Evolutionary conservation across 2,113 vertebrate genomes (phyloP), one percentile per base, ranked within the genome.

Genomic region (Caretta caretta): DNA sequence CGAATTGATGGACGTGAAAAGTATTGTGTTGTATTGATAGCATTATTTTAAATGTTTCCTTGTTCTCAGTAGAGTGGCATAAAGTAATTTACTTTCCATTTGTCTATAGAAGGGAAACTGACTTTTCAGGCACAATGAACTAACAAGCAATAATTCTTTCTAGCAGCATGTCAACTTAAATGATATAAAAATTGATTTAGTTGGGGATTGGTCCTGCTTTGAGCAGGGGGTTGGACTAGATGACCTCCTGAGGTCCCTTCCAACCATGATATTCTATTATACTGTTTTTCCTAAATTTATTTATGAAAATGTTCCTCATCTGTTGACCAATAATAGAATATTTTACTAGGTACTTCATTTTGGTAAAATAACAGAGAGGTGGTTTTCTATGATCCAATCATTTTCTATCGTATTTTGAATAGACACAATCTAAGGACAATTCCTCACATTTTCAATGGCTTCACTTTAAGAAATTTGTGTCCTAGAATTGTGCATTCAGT

Each of bases 21-120:
- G 48, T 57, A 88, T 27, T 78, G 3, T 86, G 50, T 54, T 54
- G 9, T 96, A 87, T 51, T 20, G 29, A 97, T 29, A 84, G 49
- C 50, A 80, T 84, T 95, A 79, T 95, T 97, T 90, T 93, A 97
- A 97, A 90, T 59, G 84, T 94, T 96, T 48, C 82, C n/a, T 95
- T 93, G 38, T 7, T 97, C 54, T 94, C 86, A 89, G n/a, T 9
- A 76, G 93, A 95, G 84, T 87, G 76, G 22, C 57, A 91, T 57
- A 87, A 96, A 92, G 3, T 87, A 35, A 97, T 96, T 97, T 96
- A 92, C 25, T 94, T 97, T 86, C 87, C 65, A 93, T 96, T 96
- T 96, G 51, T 24, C 29, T 79, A 24, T 35, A 92, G 97, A 97
- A 93, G 29, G 62, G 84, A 98, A 96, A 96, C 49, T 89, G 83